A percentile compares a stretch with the other conserved stretches of the same genome.
These are phyloP conservation scores for Agrotis ipsilon DNA, from an alignment of 2,888 invertebrate species.

Conservation along the genomic window DNA sequence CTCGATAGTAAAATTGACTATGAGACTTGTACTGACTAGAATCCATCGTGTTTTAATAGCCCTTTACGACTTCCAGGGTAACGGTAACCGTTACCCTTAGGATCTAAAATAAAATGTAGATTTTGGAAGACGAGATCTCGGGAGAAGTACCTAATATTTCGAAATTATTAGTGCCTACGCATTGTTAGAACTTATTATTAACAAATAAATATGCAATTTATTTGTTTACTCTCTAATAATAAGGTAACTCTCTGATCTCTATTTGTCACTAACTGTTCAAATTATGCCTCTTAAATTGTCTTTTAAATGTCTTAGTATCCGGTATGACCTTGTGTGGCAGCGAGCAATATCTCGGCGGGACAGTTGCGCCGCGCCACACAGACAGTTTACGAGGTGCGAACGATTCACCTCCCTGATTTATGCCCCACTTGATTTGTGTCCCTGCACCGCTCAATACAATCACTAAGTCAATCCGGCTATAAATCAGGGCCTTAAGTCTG, in stretches of 20 bases:
- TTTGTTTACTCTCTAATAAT: too few species aligned
- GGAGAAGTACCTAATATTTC: background rate
- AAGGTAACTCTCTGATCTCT: too few species aligned
- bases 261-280: too few species aligned
- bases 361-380: constrained; percentile 29
- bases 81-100: too few species aligned
- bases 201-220: too few species aligned
- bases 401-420: constrained; percentile 55
- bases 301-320: background rate
- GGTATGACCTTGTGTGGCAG: background rate
- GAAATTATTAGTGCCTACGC: background rate
- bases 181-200: too few species aligned
- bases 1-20: too few species aligned
- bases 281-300: background rate
- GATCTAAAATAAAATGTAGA: too few species aligned
- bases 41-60: too few species aligned
- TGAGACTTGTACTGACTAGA: too few species aligned
- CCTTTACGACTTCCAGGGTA: too few species aligned
- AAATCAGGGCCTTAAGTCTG: constrained; percentile 22
- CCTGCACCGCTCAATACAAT: constrained; percentile 54
- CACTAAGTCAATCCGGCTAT: constrained; percentile 55
- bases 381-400: constrained; percentile 58
- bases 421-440: constrained; percentile 54
- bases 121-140: too few species aligned
- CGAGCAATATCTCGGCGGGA: constrained; percentile 27